These are phyloP conservation scores for Athene cunicularia DNA, from an alignment of 2,113 vertebrate genomes.

Conservation along the genomic window DNA sequence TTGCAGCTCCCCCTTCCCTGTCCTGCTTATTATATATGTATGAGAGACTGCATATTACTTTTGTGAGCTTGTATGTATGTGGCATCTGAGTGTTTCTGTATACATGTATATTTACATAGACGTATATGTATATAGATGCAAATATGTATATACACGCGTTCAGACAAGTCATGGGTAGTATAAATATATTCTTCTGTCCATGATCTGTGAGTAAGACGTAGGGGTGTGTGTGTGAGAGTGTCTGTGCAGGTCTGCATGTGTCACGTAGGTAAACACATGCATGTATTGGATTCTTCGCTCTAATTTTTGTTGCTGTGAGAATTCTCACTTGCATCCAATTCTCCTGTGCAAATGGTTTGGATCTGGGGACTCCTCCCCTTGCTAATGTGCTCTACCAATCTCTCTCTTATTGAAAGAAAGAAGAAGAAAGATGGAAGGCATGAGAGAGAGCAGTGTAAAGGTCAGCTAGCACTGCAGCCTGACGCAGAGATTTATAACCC, in stretches of 20 bases:
- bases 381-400: background rate
- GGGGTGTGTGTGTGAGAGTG: no score
- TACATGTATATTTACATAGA: background rate
- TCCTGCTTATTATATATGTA: background rate
- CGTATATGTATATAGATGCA: background rate
- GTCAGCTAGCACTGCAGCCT: slow-evolving; percentile 55
- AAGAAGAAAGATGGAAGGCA: slow-evolving; percentile 35
- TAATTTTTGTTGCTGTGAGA: background rate
- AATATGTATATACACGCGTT: background rate
- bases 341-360: background rate
- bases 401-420: background rate
- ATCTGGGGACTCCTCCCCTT: background rate
- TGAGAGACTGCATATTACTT: background rate
- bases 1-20: background rate
- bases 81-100: background rate
- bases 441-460: slow-evolving; percentile 59
- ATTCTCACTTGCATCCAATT: background rate
- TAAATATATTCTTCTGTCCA: background rate
- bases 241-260: background rate
- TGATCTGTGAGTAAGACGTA: background rate
- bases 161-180: background rate
- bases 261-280: background rate
- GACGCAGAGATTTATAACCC: slow-evolving; percentile 72
- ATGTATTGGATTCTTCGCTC: fast-evolving
- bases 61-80: background rate